phyloP scores from a whole-genome alignment of 2,113 vertebrate genomes.

The Plectropomus leopardus region DNA sequence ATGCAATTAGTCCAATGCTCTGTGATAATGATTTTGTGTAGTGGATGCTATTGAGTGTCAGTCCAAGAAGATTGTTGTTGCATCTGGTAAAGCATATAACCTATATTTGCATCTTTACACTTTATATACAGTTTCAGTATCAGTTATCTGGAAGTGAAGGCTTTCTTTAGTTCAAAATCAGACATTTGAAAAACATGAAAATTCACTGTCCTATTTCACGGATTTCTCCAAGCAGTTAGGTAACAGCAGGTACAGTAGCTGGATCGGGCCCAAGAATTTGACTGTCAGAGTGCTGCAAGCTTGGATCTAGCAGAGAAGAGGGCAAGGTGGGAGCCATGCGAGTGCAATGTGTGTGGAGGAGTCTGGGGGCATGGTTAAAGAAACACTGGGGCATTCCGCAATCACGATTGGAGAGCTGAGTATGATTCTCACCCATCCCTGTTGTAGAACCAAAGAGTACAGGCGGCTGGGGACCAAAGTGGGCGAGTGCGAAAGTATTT shows the following conservation, averaged over 20 bases:
- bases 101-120: slow-evolving; percentile 7
- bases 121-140: slow-evolving; percentile 4
- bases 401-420: slow-evolving; percentile 80
- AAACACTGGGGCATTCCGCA: slow-evolving; percentile 80
- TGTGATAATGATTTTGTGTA: slow-evolving; percentile 56
- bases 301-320: slow-evolving; percentile 72
- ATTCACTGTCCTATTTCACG: slow-evolving; percentile 4
- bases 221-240: slow-evolving; percentile 72
- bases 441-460: slow-evolving; percentile 80
- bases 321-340: slow-evolving; percentile 70
- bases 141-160: neutral
- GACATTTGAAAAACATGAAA: slow-evolving; percentile 21
- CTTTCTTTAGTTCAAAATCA: slow-evolving; percentile 16
- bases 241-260: slow-evolving; percentile 81
- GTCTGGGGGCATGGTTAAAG: slow-evolving; percentile 77
- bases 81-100: slow-evolving; percentile 38
- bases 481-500: slow-evolving; percentile 87
- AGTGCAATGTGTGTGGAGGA: slow-evolving; percentile 72
- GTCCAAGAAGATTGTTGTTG: slow-evolving; percentile 33
- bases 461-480: slow-evolving; percentile 85
- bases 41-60: slow-evolving; percentile 56
- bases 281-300: slow-evolving; percentile 68
- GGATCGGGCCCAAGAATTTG: slow-evolving; percentile 74
- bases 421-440: slow-evolving; percentile 78
- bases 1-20: slow-evolving; percentile 72